A percentile compares a stretch with the other conserved stretches of the same genome.
These are phyloP conservation scores for Choreutis nemorana DNA, from an alignment of 2,888 invertebrate genomes.

Conservation along the genomic window DNA sequence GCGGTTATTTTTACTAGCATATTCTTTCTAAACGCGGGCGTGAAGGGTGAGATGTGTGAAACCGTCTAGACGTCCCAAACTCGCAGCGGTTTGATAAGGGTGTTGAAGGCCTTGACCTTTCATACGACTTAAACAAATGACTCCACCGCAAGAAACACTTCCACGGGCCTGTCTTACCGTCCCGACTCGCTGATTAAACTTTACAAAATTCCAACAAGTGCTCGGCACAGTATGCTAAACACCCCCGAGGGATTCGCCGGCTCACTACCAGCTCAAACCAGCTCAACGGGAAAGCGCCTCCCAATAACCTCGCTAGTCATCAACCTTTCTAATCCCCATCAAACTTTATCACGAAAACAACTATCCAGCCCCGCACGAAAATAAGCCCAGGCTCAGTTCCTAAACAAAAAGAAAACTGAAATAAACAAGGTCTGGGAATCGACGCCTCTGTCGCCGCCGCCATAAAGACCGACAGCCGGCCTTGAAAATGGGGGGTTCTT, in stretches of 20 bases:
- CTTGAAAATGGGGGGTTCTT: constrained; percentile 66
- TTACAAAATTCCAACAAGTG: no score
- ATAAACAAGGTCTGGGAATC: constrained; percentile 67
- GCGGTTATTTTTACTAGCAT: no score
- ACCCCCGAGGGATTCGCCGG: constrained; percentile 18
- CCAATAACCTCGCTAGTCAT: constrained; percentile 9
- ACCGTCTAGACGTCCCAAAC: constrained; percentile 60
- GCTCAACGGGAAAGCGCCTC: constrained; percentile 1
- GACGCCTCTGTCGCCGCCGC: constrained; percentile 64
- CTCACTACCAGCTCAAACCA: constrained; percentile 9
- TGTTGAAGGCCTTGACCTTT: constrained; percentile 59
- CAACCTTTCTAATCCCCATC: constrained; percentile 27
- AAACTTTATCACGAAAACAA: constrained; percentile 35
- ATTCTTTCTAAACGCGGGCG: no score
- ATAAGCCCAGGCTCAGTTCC: constrained; percentile 61
- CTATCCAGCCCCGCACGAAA: constrained; percentile 45
- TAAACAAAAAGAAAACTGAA: constrained; percentile 66
- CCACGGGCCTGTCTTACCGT: no score
- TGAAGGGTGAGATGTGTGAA: constrained; percentile 57
- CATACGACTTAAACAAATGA: constrained; percentile 57
- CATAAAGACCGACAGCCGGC: constrained; percentile 67
- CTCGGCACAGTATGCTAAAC: constrained; percentile 2
- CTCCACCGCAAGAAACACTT: no score
- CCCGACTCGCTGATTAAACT: no score
- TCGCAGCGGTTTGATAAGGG: constrained; percentile 59